Percentiles rank a stretch among this genome's conserved stretches.
These are phyloP conservation scores for Globodera ellingtonae DNA, from an alignment of 1,140 invertebrate genomes.

Conservation along the genomic window DNA sequence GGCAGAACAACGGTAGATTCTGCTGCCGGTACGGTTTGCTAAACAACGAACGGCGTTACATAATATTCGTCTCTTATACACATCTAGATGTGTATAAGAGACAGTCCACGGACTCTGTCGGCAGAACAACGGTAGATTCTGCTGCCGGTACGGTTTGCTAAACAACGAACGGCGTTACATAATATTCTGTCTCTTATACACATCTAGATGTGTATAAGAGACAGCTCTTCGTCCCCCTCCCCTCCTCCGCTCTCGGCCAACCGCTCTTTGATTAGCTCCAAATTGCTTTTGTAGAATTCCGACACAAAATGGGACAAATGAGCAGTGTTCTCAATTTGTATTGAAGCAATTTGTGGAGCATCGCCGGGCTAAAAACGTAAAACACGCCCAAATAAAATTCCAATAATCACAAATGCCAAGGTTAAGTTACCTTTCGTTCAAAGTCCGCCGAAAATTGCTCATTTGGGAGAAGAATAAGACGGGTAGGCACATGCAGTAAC, in stretches of 20 bases:
- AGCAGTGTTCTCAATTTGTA: constrained; percentile 57
- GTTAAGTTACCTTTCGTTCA: constrained; percentile 15
- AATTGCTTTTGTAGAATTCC: constrained; percentile 61
- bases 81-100: too few species aligned
- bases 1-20: background rate
- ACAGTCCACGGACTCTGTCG: constrained; percentile 1
- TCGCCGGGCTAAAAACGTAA: constrained; percentile 27
- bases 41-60: background rate
- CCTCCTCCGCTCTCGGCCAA: constrained; percentile 29
- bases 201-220: too few species aligned
- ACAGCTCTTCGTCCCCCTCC: too few species aligned
- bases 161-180: background rate
- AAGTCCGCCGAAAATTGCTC: constrained; percentile 42
- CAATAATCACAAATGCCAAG: constrained; percentile 4
- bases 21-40: background rate
- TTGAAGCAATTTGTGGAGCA: constrained; percentile 8
- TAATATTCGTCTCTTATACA: too few species aligned
- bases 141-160: background rate
- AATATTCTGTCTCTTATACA: too few species aligned
- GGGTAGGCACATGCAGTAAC: constrained; percentile 48
- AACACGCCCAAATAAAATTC: background rate
- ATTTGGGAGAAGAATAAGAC: constrained; percentile 53
- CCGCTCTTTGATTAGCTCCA: constrained; percentile 44
- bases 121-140: background rate
- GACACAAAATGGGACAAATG: constrained; percentile 62